Conservation (phyloP, 2,888 invertebrate species). For the Nycteola revayana region DNA sequence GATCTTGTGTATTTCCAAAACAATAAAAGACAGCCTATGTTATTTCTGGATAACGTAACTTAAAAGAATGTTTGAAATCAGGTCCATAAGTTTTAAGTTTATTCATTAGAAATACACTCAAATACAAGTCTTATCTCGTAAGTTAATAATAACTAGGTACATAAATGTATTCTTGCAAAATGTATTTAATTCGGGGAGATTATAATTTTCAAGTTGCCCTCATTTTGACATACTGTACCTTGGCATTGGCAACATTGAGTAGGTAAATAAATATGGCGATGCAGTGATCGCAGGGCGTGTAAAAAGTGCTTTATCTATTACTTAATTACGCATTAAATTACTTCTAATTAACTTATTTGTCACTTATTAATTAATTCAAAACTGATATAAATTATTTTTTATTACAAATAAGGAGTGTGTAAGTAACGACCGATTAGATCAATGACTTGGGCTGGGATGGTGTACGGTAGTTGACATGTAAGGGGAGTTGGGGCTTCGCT, state of each 20-base stretch:
- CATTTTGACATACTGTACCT: too few species aligned
- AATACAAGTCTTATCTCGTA: too few species aligned
- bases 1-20: too few species aligned
- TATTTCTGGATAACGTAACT: too few species aligned
- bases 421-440: constrained; percentile 58
- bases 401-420: constrained; percentile 30
- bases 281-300: constrained; percentile 42
- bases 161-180: too few species aligned
- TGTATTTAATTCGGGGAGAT: too few species aligned
- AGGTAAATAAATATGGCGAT: constrained; percentile 78
- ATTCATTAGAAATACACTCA: too few species aligned
- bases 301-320: constrained; percentile 9
- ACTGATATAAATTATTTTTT: constrained; percentile 16
- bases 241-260: constrained; percentile 43
- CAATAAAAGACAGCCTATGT: too few species aligned
- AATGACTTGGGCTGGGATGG: constrained; percentile 57
- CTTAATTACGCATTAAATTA: constrained; percentile 8
- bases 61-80: too few species aligned
- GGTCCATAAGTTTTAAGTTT: too few species aligned
- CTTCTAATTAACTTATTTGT: constrained; percentile 10
- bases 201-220: too few species aligned
- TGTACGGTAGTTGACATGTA: constrained; percentile 59
- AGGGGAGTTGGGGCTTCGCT: constrained; percentile 52
- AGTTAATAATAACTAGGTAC: too few species aligned
- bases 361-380: constrained; percentile 5